Evolutionary conservation across 2,113 vertebrate genomes (phyloP), one percentile per base, ranked within the genome.

Genomic region (Pipra filicauda): DNA sequence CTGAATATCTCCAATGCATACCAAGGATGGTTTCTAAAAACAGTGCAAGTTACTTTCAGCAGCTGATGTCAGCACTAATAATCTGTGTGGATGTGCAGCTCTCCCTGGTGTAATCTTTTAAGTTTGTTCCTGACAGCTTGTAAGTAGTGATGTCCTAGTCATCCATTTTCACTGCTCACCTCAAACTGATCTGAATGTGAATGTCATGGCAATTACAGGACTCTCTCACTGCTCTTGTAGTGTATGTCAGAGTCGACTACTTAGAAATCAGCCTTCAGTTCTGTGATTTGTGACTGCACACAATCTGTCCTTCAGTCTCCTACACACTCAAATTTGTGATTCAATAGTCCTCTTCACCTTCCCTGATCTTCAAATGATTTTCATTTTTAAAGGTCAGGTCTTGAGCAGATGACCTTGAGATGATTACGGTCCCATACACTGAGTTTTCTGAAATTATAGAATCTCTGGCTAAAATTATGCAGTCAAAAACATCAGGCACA

Each of bases 231-330:
- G n/a, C 14, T 74, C 23, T 64, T 15, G 19, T 8, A 61, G 24
- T 15, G 1, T 16, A 14, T 28, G 12, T 51, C 31, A 62, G 33
- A 71, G 39, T 13, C 0, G 0, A 8, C 6, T 6, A 8, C 41
- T 84, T 65, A 18, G 37, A 88, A 83, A 80, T 12, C 27, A 77
- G 21, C 22, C 13, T 23, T 70, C 46, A 58, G 37, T 37, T 41
- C 28, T 73, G 43, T 66, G 31, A 66, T 44, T 41, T 88, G n/a
- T 71, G 43, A 54, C 28, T 27, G 23, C 33, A 51, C 30, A 17
- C 2, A 44, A 14, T 20, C 9, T 2, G 0, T 20, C 15, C 22
- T 31, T 61, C 15, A 28, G 2, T 33, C 24, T 65, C 8, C 35
- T 48, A 1, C 3, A 89, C 15, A 31, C 6, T 23, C 31, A 55